phyloP scores from a whole-genome alignment of 2,113 vertebrate genomes.

The Haemorhous mexicanus region DNA sequence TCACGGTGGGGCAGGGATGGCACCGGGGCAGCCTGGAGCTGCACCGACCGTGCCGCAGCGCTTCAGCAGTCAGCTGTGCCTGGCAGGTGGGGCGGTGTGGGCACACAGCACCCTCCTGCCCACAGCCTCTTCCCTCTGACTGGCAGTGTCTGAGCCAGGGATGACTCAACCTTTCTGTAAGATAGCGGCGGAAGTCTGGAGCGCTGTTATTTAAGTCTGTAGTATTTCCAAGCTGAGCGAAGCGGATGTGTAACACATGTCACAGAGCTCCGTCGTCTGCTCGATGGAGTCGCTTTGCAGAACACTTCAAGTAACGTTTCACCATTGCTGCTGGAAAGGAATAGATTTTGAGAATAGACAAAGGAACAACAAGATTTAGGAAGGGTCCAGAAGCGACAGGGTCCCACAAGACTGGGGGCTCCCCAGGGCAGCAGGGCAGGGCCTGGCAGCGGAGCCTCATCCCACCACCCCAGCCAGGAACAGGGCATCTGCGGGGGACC shows the following conservation, averaged over 20 bases:
- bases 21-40: fast-evolving
- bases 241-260: background rate
- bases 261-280: background rate
- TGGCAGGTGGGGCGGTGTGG: background rate
- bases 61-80: background rate
- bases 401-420: fast-evolving
- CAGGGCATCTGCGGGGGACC: fast-evolving
- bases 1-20: background rate
- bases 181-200: fast-evolving
- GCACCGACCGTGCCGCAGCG: fast-evolving
- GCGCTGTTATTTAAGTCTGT: background rate
- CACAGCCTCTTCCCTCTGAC: background rate
- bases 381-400: background rate
- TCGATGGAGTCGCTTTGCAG: background rate
- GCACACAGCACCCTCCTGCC: background rate
- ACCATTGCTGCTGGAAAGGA: background rate
- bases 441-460: background rate
- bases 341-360: background rate
- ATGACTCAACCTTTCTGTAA: background rate
- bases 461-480: background rate
- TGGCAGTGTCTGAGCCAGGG: background rate
- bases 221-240: background rate
- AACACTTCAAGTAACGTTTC: background rate
- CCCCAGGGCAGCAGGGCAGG: background rate
- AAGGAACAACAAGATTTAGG: background rate